These are phyloP conservation scores for Cheumatopsyche charites DNA, from an alignment of 1,140 invertebrate genomes.

Conservation along the genomic window DNA sequence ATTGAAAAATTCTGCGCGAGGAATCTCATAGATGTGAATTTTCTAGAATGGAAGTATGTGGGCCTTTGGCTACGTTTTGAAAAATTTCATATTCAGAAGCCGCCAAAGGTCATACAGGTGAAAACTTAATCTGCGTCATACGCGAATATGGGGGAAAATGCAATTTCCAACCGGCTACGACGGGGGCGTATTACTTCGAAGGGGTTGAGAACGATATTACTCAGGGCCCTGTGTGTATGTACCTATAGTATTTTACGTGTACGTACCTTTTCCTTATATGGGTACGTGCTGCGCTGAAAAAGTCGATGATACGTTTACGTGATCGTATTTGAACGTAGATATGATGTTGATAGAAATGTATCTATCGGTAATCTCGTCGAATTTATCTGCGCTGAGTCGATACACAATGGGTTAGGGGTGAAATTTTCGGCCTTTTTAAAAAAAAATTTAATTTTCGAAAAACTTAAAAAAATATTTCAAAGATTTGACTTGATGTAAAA, in stretches of 20 bases:
- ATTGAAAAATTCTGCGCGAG: too few species aligned
- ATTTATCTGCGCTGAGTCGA: slow-evolving; percentile 1
- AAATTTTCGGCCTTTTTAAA: background rate
- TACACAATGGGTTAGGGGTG: background rate
- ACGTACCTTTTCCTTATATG: too few species aligned
- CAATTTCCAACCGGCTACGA: slow-evolving; percentile 18
- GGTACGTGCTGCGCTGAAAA: background rate
- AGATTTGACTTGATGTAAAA: too few species aligned
- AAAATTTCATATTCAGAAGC: slow-evolving; percentile 18
- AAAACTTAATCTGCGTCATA: slow-evolving; percentile 37
- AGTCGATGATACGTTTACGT: background rate
- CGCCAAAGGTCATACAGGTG: slow-evolving; percentile 18
- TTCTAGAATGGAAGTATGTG: too few species aligned
- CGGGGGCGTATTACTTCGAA: background rate
- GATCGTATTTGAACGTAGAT: slow-evolving; percentile 3
- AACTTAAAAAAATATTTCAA: too few species aligned
- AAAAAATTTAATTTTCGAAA: background rate
- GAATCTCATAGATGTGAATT: too few species aligned
- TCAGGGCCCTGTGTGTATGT: background rate
- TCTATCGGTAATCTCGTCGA: slow-evolving; percentile 8
- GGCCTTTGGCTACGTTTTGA: slow-evolving; percentile 1
- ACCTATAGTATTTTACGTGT: background rate
- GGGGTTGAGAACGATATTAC: background rate
- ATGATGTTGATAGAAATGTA: slow-evolving; percentile 24
- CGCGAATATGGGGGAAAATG: slow-evolving; percentile 23